Evolutionary conservation across 2,113 vertebrate species (phyloP).

Genomic region (Spea bombifrons): DNA sequence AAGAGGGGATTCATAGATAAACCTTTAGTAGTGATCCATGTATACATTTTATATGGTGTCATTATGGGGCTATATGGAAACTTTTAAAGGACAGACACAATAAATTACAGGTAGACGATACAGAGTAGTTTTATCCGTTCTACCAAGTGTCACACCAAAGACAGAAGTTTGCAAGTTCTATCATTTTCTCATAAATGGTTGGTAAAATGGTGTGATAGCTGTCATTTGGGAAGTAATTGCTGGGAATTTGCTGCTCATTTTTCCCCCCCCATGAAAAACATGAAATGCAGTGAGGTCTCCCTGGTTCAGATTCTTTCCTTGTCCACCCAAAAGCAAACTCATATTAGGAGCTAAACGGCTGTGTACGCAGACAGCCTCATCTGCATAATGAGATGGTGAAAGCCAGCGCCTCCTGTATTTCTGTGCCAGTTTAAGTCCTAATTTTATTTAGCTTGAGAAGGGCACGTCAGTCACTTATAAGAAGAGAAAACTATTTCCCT

Average conservation of each 20-base stretch:
- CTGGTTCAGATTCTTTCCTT: conserved; percentile 47
- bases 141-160: conserved; percentile 10
- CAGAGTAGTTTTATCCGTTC: not conserved
- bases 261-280: conserved; percentile 28
- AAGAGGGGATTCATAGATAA: too few relatives aligned
- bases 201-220: conserved; percentile 39
- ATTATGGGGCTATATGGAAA: too few relatives aligned
- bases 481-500: conserved; percentile 47
- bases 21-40: too few relatives aligned
- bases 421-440: conserved; percentile 42
- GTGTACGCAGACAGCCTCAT: conserved; percentile 47
- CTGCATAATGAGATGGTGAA: conserved; percentile 46
- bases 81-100: not conserved
- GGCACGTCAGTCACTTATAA: conserved; percentile 48
- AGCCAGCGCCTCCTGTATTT: conserved; percentile 42
- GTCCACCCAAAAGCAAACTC: conserved; percentile 46
- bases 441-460: conserved; percentile 49
- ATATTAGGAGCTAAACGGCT: conserved; percentile 47
- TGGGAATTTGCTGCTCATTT: conserved; percentile 37
- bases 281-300: conserved; percentile 42
- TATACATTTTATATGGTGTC: too few relatives aligned
- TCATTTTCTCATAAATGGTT: conserved; percentile 26
- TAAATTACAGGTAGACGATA: not conserved
- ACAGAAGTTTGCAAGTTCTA: conserved; percentile 32
- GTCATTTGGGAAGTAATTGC: conserved; percentile 45